Evolutionary conservation across 2,888 invertebrate genomes (phyloP).

Genomic region (Drosophila planitibia): DNA sequence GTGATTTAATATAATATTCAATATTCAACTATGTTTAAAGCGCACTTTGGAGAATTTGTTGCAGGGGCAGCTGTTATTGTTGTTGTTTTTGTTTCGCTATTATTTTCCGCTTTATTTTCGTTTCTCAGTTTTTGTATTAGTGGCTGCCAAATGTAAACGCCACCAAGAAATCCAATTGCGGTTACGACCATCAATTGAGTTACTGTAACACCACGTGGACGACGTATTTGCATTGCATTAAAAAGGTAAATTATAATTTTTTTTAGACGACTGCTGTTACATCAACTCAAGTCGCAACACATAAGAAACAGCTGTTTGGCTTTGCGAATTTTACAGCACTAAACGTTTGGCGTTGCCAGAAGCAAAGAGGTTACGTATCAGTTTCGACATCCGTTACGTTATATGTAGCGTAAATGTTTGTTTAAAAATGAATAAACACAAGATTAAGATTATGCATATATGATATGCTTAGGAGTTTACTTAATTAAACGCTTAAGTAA

Average conservation of each 20-base stretch:
- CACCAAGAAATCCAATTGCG: constrained; percentile 83
- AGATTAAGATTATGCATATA: background rate
- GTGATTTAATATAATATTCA: background rate
- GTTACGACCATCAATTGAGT: constrained; percentile 84
- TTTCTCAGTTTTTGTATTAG: constrained; percentile 78
- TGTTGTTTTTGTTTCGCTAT: constrained; percentile 16
- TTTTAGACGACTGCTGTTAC: constrained; percentile 46
- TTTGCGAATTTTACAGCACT: constrained; percentile 27
- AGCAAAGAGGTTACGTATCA: too few species aligned
- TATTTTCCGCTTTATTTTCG: constrained; percentile 49
- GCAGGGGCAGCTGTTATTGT: constrained; percentile 10
- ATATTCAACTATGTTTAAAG: background rate
- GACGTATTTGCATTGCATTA: constrained; percentile 83
- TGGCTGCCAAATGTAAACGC: constrained; percentile 86
- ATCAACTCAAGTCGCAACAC: constrained; percentile 34
- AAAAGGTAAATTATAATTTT: background rate
- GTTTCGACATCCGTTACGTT: constrained; percentile 5
- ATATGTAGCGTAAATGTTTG: background rate
- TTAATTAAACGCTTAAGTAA: background rate
- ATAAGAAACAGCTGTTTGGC: constrained; percentile 33
- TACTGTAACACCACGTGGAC: constrained; percentile 83
- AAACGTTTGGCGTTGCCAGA: constrained; percentile 37
- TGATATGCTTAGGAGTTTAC: background rate
- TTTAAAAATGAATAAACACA: constrained; percentile 1
- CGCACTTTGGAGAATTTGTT: constrained; percentile 57